Base-by-base conservation (phyloP, 2,797 vertebrate genomes). In the Xiphorhynchus erythropygius region DNA sequence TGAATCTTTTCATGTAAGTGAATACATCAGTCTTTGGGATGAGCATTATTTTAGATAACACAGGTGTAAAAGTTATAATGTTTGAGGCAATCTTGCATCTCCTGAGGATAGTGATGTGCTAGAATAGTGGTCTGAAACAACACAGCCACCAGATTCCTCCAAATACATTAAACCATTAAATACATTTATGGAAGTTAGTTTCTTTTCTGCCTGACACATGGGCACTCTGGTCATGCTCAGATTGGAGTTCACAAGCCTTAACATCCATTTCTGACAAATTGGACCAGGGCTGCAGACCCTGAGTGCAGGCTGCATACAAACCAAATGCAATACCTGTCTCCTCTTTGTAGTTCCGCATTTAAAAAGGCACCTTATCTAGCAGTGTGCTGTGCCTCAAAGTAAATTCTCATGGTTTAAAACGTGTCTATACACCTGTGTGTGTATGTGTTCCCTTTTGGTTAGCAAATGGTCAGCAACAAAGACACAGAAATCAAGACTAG, bases 321-420 rank as follows among this genome's bases (percentile, higher is more conserved):
- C 10, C 22, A 68, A 59, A 52, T 2, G 4, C 42, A 78, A 5
- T 71, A 39, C 14, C 28, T 49, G 10, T 49, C 71, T 78, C 28
- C 37, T 39, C 35, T 79, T 25, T 79, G 11, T 68, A 67, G 23
- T 37, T 93, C 28, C 57, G 10, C 21, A 13, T 84, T 90, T 76
- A 3, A 62, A 73, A 92, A 71, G 44, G 9, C 3, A 80, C 13
- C 42, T 59, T 39, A 13, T 0, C 0, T 9, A 7, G 13, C 37
- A 44, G 3, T 14, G 5, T 67, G 21, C 25, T 82, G 16, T 65
- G 7, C 7, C 27, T 33, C 33, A 46, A 81, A 76, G 57, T 63
- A n/a, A 53, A 62, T 79, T 62, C 46, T 84, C 19, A 16, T 89
- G n/a, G 21, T 63, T 75, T 64, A 64, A 42, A 71, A 44, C 7